Conservation (phyloP, 2,113 vertebrate genomes). For the Suncus etruscus region DNA sequence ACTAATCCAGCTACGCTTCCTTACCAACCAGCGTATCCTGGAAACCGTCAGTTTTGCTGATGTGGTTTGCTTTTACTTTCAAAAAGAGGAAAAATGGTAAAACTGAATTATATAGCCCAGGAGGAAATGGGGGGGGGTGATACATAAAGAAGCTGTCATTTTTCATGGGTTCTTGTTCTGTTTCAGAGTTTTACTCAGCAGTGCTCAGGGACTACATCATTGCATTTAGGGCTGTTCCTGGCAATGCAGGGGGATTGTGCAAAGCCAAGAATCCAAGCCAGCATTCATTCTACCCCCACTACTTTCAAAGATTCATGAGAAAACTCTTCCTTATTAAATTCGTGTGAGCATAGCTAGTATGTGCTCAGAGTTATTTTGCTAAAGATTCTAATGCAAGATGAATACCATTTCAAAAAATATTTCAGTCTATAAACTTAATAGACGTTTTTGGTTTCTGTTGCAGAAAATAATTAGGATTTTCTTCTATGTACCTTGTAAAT, state of each 20-base stretch:
- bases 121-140: not conserved
- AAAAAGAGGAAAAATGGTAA: constrained; percentile 57
- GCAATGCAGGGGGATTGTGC: too few species aligned
- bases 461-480: not conserved
- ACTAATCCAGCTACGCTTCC: not conserved
- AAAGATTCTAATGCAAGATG: not conserved
- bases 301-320: not conserved
- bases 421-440: not conserved
- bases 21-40: constrained; percentile 12
- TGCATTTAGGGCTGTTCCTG: too few species aligned
- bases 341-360: not conserved
- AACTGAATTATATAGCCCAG: not conserved
- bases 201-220: too few species aligned
- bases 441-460: not conserved
- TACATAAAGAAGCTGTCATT: constrained; percentile 11
- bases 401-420: not conserved
- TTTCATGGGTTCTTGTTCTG: not conserved
- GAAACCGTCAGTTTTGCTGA: constrained; percentile 46
- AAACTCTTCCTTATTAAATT: not conserved
- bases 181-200: too few species aligned
- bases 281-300: too few species aligned
- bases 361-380: not conserved
- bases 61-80: not conserved
- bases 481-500: not conserved
- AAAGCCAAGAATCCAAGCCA: too few species aligned